Evolutionary conservation across 2,113 vertebrate species (phyloP).

Genomic region (Sinocyclocheilus rhinocerous): DNA sequence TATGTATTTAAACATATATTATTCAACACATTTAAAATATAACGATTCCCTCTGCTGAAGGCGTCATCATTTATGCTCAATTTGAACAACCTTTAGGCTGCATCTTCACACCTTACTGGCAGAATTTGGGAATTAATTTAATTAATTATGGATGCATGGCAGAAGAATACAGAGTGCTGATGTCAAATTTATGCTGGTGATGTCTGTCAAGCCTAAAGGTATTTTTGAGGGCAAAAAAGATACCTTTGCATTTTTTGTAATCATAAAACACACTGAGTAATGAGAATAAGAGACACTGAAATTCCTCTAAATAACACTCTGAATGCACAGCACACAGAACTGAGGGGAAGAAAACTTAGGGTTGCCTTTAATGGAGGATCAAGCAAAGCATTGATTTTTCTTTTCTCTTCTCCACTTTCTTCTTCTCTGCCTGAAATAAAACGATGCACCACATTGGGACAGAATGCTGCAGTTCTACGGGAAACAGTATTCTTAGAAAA

Average conservation of each 20-base stretch:
- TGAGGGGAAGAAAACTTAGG: background rate
- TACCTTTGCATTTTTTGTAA: background rate
- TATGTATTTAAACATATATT: background rate
- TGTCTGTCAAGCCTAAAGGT: background rate
- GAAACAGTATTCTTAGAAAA: background rate
- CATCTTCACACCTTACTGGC: background rate
- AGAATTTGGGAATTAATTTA: background rate
- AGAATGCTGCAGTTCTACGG: background rate
- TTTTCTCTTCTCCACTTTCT: conserved; percentile 1
- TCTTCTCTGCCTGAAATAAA: background rate
- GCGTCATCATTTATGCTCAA: background rate
- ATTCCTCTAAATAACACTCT: background rate
- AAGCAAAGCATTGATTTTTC: conserved; percentile 23
- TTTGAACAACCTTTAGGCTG: background rate
- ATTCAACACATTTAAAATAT: background rate
- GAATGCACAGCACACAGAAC: background rate
- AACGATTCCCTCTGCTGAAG: background rate
- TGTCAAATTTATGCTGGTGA: background rate
- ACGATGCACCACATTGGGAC: conserved; percentile 33
- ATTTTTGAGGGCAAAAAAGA: background rate
- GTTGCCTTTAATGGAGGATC: conserved; percentile 4
- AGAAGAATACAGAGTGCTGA: background rate
- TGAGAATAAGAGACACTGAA: background rate
- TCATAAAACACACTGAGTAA: background rate
- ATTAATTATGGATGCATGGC: background rate